These are phyloP conservation scores for Eupithecia vulgata DNA, from an alignment of 2,888 invertebrate species.

Conservation along the genomic window DNA sequence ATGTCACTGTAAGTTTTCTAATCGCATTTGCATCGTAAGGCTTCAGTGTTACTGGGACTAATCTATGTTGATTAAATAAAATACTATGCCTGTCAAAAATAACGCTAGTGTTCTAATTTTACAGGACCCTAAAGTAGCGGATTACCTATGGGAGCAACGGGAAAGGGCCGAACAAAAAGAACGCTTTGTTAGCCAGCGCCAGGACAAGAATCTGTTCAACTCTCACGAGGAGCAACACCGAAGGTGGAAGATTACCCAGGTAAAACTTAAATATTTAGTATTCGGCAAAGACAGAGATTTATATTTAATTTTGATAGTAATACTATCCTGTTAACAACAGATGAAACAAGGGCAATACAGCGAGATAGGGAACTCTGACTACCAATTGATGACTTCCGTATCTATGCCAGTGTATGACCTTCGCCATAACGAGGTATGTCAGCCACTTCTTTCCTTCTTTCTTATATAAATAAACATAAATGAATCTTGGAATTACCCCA, in stretches of 20 bases:
- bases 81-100: background rate
- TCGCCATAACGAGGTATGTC: slow-evolving; percentile 91
- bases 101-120: background rate
- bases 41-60: slow-evolving; percentile 20
- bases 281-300: background rate
- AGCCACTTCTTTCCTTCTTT: slow-evolving; percentile 12
- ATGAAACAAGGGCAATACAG: slow-evolving; percentile 86
- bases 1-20: slow-evolving; percentile 88
- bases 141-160: slow-evolving; percentile 94
- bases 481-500: slow-evolving; percentile 31
- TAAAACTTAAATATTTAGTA: background rate
- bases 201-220: slow-evolving; percentile 84
- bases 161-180: slow-evolving; percentile 92
- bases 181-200: slow-evolving; percentile 87
- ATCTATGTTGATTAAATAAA: background rate
- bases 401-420: slow-evolving; percentile 97
- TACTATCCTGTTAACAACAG: slow-evolving; percentile 57
- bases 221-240: slow-evolving; percentile 86
- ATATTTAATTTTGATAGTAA: background rate
- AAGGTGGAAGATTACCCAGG: slow-evolving; percentile 81
- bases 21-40: slow-evolving; percentile 28
- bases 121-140: slow-evolving; percentile 94
- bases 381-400: slow-evolving; percentile 95
- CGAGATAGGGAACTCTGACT: slow-evolving; percentile 85
- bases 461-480: background rate